Conservation (phyloP, 2,113 vertebrate genomes). For the Myodes glareolus region DNA sequence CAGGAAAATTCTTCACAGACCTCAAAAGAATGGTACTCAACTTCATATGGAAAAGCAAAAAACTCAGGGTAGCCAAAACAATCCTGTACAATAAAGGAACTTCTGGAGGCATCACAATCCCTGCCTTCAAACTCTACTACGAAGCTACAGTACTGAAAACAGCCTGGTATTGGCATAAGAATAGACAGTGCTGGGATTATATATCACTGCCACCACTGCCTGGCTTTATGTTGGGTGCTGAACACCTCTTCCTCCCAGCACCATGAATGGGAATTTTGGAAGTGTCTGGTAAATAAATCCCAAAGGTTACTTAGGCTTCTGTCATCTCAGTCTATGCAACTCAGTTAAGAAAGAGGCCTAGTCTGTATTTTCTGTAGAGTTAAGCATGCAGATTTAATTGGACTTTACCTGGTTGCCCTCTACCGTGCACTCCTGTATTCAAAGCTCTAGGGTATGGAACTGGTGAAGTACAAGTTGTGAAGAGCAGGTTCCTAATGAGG, state of each 20-base stretch:
- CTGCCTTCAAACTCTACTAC: too few relatives aligned
- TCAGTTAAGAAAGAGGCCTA: neutral
- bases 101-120: too few relatives aligned
- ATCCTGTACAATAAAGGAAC: too few relatives aligned
- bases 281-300: neutral
- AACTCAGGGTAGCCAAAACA: too few relatives aligned
- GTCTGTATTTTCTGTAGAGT: neutral
- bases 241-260: neutral
- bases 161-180: too few relatives aligned
- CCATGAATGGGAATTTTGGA: neutral
- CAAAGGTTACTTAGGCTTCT: neutral
- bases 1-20: too few relatives aligned
- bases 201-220: neutral
- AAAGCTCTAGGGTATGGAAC: neutral
- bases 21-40: too few relatives aligned
- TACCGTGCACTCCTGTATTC: neutral
- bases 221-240: neutral
- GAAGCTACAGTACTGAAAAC: too few relatives aligned
- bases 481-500: neutral
- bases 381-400: neutral
- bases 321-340: neutral
- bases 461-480: neutral
- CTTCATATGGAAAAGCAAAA: too few relatives aligned
- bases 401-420: neutral
- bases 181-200: neutral